Evolutionary conservation across 2,113 vertebrate species (phyloP).

Genomic region (Nibea coibor): DNA sequence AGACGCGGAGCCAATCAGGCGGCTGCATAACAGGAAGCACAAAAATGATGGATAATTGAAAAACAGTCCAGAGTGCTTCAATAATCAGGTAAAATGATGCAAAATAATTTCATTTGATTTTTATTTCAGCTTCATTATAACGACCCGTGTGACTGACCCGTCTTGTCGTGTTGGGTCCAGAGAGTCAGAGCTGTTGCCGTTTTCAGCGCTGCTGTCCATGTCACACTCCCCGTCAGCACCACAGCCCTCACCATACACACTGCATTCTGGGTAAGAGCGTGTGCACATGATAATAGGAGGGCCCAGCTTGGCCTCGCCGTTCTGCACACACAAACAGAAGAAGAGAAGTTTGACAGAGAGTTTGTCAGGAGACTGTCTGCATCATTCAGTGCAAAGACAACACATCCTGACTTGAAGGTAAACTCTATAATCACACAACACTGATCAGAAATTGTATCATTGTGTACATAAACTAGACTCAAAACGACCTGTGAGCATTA

Average conservation of each 20-base stretch:
- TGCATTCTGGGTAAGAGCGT: conserved; percentile 80
- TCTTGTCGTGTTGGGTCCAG: conserved; percentile 68
- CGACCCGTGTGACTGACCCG: conserved; percentile 57
- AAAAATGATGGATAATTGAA: background rate
- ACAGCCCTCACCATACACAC: conserved; percentile 82
- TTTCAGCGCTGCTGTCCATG: conserved; percentile 91
- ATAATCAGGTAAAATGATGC: background rate
- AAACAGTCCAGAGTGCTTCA: background rate
- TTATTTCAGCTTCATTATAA: no score
- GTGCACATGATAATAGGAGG: conserved; percentile 85
- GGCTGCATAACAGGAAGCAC: conserved; percentile 13
- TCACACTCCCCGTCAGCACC: conserved; percentile 84
- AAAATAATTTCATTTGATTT: no score
- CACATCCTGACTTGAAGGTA: background rate
- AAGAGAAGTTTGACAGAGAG: no score
- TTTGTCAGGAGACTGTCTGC: background rate
- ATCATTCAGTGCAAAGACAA: background rate
- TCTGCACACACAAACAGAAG: conserved; percentile 72
- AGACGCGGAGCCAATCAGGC: conserved; percentile 85
- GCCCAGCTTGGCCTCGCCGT: conserved; percentile 82
- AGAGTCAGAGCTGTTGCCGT: conserved; percentile 81
- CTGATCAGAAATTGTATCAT: background rate
- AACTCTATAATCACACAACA: no score
- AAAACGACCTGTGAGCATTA: background rate
- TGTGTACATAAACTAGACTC: background rate